A percentile compares a stretch with the other conserved stretches of the same genome.
phyloP scores from a whole-genome alignment of 2,113 vertebrate genomes.

The Mirounga angustirostris region DNA sequence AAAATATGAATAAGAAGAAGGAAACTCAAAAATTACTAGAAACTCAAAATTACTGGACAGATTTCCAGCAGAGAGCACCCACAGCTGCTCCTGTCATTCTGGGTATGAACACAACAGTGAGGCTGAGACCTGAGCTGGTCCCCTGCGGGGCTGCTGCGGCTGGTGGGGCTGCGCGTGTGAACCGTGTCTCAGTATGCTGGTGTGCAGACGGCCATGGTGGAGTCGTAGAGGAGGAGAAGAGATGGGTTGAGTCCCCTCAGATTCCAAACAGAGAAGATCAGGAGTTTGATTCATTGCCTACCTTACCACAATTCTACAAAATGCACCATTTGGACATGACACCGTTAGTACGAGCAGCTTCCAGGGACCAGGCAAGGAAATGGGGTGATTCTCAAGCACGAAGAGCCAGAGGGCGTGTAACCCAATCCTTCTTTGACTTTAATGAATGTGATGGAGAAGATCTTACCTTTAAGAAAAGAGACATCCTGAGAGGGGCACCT shows the following conservation, averaged over 20 bases:
- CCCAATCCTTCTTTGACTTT: conserved; percentile 93
- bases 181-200: no score
- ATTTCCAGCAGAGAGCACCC: background rate
- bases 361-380: conserved; percentile 89
- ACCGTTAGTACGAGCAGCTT: conserved; percentile 92
- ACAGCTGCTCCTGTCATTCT: background rate
- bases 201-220: fast-evolving
- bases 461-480: conserved; percentile 91
- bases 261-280: conserved; percentile 95
- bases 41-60: background rate
- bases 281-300: conserved; percentile 93
- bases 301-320: conserved; percentile 95
- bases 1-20: background rate
- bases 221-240: background rate
- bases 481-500: conserved; percentile 77
- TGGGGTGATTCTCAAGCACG: conserved; percentile 88
- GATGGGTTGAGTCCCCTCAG: conserved; percentile 88
- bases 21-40: background rate
- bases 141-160: fast-evolving
- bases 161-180: background rate
- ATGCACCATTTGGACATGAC: conserved; percentile 95
- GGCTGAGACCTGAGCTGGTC: background rate
- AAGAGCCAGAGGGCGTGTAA: conserved; percentile 91
- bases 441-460: conserved; percentile 92
- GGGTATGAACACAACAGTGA: background rate